These are phyloP conservation scores for Noctua fimbriata DNA, from an alignment of 2,888 invertebrate species.

Conservation along the genomic window DNA sequence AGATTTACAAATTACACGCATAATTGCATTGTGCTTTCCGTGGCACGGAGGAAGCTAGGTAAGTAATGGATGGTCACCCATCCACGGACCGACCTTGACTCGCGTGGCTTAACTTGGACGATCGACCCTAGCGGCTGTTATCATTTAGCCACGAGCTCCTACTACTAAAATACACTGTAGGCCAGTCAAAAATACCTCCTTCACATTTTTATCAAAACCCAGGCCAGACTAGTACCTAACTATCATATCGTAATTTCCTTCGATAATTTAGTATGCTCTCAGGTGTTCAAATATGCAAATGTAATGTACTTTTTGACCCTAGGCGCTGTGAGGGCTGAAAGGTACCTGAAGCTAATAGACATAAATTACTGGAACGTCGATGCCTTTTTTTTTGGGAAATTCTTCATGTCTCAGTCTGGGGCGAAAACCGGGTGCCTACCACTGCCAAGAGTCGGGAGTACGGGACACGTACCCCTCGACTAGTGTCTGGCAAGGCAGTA, in stretches of 20 bases:
- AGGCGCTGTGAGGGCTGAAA: neutral
- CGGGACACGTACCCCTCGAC: neutral
- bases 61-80: neutral
- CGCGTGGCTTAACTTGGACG: too few species aligned
- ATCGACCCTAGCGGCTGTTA: too few species aligned
- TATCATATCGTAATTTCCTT: constrained; percentile 16
- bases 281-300: constrained; percentile 46
- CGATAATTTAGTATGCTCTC: constrained; percentile 39
- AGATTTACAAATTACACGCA: too few species aligned
- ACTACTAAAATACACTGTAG: too few species aligned
- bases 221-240: neutral
- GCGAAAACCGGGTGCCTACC: neutral
- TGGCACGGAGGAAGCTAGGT: too few species aligned
- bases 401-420: neutral
- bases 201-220: neutral
- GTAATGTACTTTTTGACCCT: constrained; percentile 41
- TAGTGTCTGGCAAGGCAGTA: neutral
- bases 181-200: neutral
- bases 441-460: neutral
- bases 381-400: neutral
- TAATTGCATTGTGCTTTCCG: too few species aligned
- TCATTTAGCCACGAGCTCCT: too few species aligned
- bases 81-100: neutral
- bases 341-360: constrained; percentile 23
- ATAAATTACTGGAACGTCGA: constrained; percentile 23